phyloP scores from a whole-genome alignment of 1,140 invertebrate genomes.

The Pseudomyrmex dendroicus region DNA sequence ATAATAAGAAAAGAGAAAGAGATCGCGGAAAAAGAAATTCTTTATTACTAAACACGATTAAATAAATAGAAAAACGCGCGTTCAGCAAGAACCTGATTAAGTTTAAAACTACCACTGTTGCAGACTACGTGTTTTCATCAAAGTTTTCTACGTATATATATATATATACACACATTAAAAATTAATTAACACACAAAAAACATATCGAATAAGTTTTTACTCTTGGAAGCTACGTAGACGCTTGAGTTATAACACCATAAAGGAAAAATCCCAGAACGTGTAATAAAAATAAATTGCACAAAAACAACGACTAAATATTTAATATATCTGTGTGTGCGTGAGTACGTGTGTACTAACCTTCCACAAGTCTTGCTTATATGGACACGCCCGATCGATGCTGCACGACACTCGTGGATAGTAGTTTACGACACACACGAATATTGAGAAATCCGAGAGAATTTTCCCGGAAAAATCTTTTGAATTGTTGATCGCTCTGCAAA shows the following conservation, averaged over 20 bases:
- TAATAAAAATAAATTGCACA: conserved; percentile 8
- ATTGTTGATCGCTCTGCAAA: neutral
- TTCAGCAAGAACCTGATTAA: neutral
- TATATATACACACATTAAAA: neutral
- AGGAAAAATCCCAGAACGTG: neutral
- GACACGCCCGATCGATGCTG: conserved; percentile 40
- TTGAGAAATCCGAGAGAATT: neutral
- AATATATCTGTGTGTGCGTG: conserved; percentile 11
- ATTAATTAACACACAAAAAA: neutral
- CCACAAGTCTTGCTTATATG: neutral
- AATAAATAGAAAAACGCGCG: neutral
- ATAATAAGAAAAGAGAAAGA: neutral
- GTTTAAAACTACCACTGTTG: neutral
- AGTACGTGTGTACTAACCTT: conserved; percentile 18
- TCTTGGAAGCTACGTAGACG: neutral
- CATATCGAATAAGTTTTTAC: neutral
- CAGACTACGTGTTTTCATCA: neutral
- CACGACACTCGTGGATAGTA: conserved; percentile 39
- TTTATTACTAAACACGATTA: neutral
- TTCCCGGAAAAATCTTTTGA: neutral
- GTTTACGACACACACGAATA: conserved; percentile 41
- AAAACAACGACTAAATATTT: conserved; percentile 27
- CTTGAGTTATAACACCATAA: neutral
- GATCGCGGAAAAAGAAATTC: neutral
- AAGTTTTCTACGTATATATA: neutral